phyloP scores from a whole-genome alignment of 2,113 vertebrate species.

The Hemiscyllium ocellatum region DNA sequence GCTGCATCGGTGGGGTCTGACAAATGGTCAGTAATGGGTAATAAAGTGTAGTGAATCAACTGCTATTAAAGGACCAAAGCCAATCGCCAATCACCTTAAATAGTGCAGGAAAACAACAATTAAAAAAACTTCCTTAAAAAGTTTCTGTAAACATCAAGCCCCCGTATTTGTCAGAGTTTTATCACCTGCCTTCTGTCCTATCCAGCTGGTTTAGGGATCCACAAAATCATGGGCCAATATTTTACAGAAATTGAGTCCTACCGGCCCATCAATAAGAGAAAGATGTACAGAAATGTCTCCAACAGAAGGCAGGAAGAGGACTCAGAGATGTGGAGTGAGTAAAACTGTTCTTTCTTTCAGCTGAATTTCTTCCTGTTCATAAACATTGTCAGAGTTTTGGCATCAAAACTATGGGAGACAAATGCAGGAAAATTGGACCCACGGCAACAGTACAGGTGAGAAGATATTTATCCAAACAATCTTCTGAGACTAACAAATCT shows the following conservation, averaged over 20 bases:
- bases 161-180: neutral
- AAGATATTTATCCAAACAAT: neutral
- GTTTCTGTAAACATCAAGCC: neutral
- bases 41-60: neutral
- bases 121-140: neutral
- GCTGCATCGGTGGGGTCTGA: neutral
- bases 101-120: neutral
- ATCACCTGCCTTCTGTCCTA: neutral
- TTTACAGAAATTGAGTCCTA: neutral
- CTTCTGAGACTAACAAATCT: neutral
- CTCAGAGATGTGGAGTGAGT: neutral
- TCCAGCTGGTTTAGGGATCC: neutral
- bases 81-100: neutral
- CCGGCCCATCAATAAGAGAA: neutral
- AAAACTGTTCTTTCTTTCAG: constrained; percentile 45
- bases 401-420: constrained; percentile 71
- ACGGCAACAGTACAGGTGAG: constrained; percentile 68
- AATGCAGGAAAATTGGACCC: constrained; percentile 69
- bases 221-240: neutral
- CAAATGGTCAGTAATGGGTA: neutral
- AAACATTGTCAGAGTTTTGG: constrained; percentile 70
- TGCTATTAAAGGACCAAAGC: neutral
- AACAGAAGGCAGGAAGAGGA: neutral
- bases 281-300: neutral
- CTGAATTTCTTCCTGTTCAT: constrained; percentile 73